A percentile compares a stretch with the other conserved stretches of the same genome.
Evolutionary conservation across 1,140 invertebrate genomes (phyloP).

Genomic region (Uloborus diversus): DNA sequence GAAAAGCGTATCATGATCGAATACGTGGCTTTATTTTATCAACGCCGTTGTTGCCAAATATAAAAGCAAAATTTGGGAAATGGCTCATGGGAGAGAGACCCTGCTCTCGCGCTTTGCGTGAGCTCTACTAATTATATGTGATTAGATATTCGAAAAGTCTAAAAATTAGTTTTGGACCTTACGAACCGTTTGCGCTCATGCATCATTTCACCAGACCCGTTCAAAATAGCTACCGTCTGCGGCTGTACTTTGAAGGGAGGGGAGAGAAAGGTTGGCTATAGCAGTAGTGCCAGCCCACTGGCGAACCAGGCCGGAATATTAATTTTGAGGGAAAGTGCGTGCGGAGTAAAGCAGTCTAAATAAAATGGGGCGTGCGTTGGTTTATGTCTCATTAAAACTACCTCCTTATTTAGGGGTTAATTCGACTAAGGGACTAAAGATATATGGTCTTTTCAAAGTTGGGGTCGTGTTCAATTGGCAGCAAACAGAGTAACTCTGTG

Average conservation of each 20-base stretch:
- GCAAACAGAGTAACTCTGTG: too few species aligned
- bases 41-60: background rate
- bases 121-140: background rate
- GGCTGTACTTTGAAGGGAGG: background rate
- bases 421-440: too few species aligned
- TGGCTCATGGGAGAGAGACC: background rate
- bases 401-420: background rate
- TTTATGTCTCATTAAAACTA: conserved; percentile 6
- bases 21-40: background rate
- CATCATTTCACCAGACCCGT: background rate
- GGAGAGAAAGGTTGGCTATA: too few species aligned
- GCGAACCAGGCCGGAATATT: background rate
- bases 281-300: background rate
- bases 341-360: background rate
- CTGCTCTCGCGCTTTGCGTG: too few species aligned
- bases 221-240: background rate
- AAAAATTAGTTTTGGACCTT: background rate
- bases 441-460: too few species aligned
- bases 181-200: background rate
- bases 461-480: too few species aligned
- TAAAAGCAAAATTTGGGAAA: background rate
- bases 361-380: background rate
- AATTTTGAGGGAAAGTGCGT: background rate
- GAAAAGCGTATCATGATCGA: too few species aligned
- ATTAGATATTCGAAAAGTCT: conserved; percentile 9